phyloP scores from a whole-genome alignment of 1,140 invertebrate genomes.

The Penaeus chinensis region DNA sequence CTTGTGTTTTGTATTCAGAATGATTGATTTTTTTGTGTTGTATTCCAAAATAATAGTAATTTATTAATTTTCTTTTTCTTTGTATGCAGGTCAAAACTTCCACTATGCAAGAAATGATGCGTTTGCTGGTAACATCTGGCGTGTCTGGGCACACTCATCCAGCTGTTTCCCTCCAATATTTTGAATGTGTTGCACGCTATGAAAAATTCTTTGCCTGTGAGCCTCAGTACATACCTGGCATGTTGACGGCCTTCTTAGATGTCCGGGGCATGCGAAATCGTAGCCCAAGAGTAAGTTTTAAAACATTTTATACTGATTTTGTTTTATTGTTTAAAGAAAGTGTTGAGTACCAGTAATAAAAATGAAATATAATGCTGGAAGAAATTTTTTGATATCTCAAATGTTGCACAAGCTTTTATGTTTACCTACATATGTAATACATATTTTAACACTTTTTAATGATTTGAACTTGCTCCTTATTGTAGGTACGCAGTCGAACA shows the following conservation, averaged over 20 bases:
- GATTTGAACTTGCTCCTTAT: not conserved
- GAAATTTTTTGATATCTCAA: too few relatives aligned
- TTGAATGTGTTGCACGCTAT: slow-evolving; percentile 73
- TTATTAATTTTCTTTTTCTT: not conserved
- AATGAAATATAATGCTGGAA: too few relatives aligned
- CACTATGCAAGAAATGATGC: slow-evolving; percentile 71
- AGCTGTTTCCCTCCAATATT: slow-evolving; percentile 71
- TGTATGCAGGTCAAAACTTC: slow-evolving; percentile 67
- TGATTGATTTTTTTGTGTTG: too few relatives aligned
- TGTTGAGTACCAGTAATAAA: too few relatives aligned
- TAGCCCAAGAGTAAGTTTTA: slow-evolving; percentile 66
- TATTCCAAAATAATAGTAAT: not conserved
- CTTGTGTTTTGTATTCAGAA: too few relatives aligned
- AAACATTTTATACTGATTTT: not conserved
- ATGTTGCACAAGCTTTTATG: too few relatives aligned
- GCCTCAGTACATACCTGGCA: slow-evolving; percentile 70
- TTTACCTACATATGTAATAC: too few relatives aligned
- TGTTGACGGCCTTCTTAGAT: slow-evolving; percentile 72
- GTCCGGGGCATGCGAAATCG: slow-evolving; percentile 71
- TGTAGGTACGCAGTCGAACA: slow-evolving; percentile 69
- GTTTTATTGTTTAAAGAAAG: not conserved
- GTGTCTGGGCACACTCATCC: slow-evolving; percentile 71
- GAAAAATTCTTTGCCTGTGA: slow-evolving; percentile 73
- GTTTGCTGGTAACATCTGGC: slow-evolving; percentile 69
- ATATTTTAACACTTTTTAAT: not conserved